Base-by-base conservation (phyloP, 2,797 vertebrate genomes). In the Gouania willdenowi region DNA sequence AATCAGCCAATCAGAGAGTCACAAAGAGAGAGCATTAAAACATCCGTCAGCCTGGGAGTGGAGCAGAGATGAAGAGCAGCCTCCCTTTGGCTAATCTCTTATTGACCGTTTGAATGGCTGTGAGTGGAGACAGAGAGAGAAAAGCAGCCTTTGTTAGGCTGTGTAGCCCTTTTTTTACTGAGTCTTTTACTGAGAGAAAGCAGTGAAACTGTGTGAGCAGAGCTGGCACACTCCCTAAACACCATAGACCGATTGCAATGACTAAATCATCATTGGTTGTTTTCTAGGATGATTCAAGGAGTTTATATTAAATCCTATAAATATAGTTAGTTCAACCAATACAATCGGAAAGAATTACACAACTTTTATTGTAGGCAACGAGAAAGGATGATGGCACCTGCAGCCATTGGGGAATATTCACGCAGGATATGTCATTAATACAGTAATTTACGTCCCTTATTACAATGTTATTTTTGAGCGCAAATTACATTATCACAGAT, bases 91-190 rank as follows among this genome's bases (percentile, higher is more conserved):
- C 65, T 68, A 47, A 60, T 47, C 64, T 69, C 43, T 18, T 54
- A 71, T 69, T 66, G 52, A 76, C 61, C 57, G 42, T 43, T 13
- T 69, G 74, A 81, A 70, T 44, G 34, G 62, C 65, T 63, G 52
- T 60, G 55, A 42, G 47, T 56, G 46, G 51, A 67, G 69, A 71
- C 57, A 33, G 63, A 51, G 25, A 62, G 56, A 70, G 62, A 69
- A 58, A 59, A 57, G 34, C 54, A 9, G 55, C 38, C 55, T 75
- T 75, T 79, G 68, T 80, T 41, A 27, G 19, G 50, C 33, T 31
- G 47, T 5, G 26, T 3, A 42, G 22, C 41, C 20, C 27, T 13
- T n/a, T n/a, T n/a, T n/a, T n/a, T n/a, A n/a, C 31, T 16, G 35
- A 41, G 24, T 47, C 25, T 36, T 44, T 43, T 1, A 45, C 25